Conservation (phyloP, 2,113 vertebrate genomes). For the Phainopepla nitens region DNA sequence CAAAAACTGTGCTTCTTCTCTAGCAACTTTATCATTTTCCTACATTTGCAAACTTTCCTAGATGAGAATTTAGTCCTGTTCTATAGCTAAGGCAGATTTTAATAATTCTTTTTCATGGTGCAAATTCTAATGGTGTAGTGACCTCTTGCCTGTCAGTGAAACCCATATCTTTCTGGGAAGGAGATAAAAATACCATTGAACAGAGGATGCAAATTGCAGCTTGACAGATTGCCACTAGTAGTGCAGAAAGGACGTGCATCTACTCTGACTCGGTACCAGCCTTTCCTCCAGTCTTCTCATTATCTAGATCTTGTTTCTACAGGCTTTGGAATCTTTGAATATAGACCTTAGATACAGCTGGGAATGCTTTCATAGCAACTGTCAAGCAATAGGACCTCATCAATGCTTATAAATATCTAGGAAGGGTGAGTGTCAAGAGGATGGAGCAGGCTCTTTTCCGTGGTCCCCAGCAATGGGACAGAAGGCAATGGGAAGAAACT, state of each 20-base stretch:
- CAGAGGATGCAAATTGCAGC: not conserved
- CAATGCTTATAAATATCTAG: too few relatives aligned
- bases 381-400: not conserved
- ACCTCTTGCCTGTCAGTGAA: not conserved
- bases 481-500: rapidly evolving
- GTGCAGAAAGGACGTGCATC: not conserved
- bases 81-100: not conserved
- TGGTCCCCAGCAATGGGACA: not conserved
- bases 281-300: not conserved
- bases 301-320: not conserved
- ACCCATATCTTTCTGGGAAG: not conserved
- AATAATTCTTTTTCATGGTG: not conserved
- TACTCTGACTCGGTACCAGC: not conserved
- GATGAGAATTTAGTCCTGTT: not conserved
- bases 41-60: not conserved
- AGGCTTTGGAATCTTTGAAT: not conserved
- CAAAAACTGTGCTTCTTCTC: not conserved
- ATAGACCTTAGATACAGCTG: not conserved
- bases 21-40: not conserved
- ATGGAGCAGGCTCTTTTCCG: not conserved
- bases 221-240: not conserved
- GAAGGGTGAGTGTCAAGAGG: not conserved
- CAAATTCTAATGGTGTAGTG: not conserved
- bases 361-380: not conserved
- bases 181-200: not conserved